Base-by-base conservation (phyloP, 92 coral and sea anemone species). In the Porites cylindrica region DNA sequence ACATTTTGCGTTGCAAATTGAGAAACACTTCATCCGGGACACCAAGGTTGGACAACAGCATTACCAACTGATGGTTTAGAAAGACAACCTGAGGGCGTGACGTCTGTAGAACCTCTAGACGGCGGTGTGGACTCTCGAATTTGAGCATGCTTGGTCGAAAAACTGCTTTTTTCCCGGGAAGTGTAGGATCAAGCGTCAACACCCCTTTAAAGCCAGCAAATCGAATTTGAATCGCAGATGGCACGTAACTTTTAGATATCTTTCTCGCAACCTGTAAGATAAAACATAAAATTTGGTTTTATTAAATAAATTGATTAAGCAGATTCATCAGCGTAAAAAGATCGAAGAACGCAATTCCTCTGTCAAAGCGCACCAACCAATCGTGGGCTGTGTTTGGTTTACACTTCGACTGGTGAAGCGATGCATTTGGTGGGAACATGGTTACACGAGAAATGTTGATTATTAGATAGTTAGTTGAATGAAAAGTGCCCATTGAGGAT, bases 191-290 rank as follows among this genome's bases (percentile, higher is more conserved):
- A 4, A 90, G 77, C 7, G 97, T 91, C 78, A 97, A 88, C 66
- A 97, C 99, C 3, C 99, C 99, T 85, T 97, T 97, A 69, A 82
- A 95, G 17, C 99, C 99, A 50, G 99, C 99, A 78, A 95, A 95
- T 24, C 99, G 98, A 59, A 97, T 94, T 90, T 97, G 99, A 81
- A 95, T 92, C 8, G 99, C 99, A 16, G 99, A 95, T 29, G 98
- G 98, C 69, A 83, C 66, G 82, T 79, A 96, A 16, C 68, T 73
- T 77, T 92, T 92, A 47, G 85, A 92, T 21, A 96, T 81, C 72
- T 92, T 88, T 63, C 79, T 89, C 59, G 91, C 84, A 69, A 96
- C 98, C 98, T 96, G 68, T 5, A 13, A 20, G n/a, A 38, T 38
- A 38, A 4, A 38, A 38, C 47, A 38, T 0, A 38, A 38, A 38